These are phyloP conservation scores for Amblyraja radiata DNA, from an alignment of 2,797 vertebrate species.

Conservation along the genomic window DNA sequence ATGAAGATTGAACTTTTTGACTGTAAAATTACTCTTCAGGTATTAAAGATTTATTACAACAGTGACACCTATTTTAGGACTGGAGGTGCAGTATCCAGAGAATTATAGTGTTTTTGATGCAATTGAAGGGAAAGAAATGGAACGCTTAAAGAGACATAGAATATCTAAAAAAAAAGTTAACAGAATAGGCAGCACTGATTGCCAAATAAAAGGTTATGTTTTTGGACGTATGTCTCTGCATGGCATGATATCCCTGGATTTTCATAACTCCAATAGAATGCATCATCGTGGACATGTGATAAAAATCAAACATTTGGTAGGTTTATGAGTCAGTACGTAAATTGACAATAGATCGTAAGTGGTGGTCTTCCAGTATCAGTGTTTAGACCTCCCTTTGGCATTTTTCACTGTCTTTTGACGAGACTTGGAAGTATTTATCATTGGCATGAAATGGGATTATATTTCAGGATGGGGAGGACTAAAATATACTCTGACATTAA, in stretches of 20 bases:
- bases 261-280: not conserved
- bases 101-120: no score
- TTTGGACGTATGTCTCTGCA: not conserved
- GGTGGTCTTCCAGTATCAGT: no score
- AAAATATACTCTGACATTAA: not conserved
- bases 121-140: not conserved
- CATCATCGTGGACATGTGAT: not conserved
- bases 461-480: not conserved
- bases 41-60: slow-evolving; percentile 43
- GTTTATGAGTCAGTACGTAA: no score
- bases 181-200: not conserved
- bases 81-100: not conserved
- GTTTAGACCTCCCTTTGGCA: no score
- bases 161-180: not conserved
- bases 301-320: not conserved
- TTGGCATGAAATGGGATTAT: not conserved
- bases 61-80: not conserved
- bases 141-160: not conserved
- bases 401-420: no score
- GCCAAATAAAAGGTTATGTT: not conserved
- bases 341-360: no score
- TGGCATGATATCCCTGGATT: not conserved
- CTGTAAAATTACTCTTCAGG: slow-evolving; percentile 74
- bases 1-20: slow-evolving; percentile 75
- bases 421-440: not conserved